Base-by-base conservation (phyloP, 2,113 vertebrate species). In the Hippolais icterina region DNA sequence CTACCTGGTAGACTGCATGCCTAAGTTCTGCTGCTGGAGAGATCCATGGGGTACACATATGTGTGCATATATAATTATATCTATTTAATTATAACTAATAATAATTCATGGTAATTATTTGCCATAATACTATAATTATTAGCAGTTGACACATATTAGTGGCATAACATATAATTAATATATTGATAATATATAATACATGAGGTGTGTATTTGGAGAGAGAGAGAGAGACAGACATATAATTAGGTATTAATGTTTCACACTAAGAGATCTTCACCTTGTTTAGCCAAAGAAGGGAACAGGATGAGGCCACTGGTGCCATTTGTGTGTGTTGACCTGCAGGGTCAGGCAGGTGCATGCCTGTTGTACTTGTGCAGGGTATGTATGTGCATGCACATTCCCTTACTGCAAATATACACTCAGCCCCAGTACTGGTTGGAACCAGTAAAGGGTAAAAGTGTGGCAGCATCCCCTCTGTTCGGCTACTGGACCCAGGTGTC, bases 361-460 rank as follows among this genome's bases (percentile, higher is more conserved):
- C 11, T 49, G 49, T 10, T 60, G 41, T 9, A 11, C 6, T 28
- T 0, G 0, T 19, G 41, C 4, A 2, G 44, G 24, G 31, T 6
- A 5, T 13, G 22, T 22, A 5, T 2, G 4, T 44, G 15, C 42
- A 8, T 7, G 5, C 31, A 57, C 31, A 27, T 9, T 14, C 1
- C 1, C 41, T 23, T 9, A 42, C n/a, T 63, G 10, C 17, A n/a
- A 61, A 24, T 8, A 18, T 24, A 44, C 6, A 3, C 46, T 44
- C 50, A 46, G 59, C 24, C 37, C 12, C 22, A 39, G 19, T 49
- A 60, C 27, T 7, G 41, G 4, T 0, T 44, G 29, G 52, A 72
- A 41, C 11, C 19, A 57, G 37, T 39, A 10, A 39, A 39, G n/a
- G 24, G 2, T 13, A 39, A 50, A 70, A 60, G 19, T 46, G 37